A percentile compares a stretch with the other conserved stretches of the same genome.
These are phyloP conservation scores for Hyperopisus bebe DNA, from an alignment of 2,113 vertebrate genomes.

Conservation along the genomic window DNA sequence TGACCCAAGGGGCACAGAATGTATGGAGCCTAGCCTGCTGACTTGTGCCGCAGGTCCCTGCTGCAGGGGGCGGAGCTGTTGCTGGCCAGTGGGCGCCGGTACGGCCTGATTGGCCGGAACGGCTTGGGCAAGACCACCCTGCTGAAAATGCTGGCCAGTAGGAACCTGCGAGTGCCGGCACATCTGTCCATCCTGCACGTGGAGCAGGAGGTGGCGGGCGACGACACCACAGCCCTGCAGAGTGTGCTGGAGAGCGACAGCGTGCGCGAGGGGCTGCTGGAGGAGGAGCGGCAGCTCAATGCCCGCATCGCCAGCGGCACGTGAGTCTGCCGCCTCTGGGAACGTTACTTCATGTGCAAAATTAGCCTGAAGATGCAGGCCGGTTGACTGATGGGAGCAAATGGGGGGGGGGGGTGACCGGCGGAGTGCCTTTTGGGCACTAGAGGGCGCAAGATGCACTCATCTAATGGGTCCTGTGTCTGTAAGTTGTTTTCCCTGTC, in stretches of 20 bases:
- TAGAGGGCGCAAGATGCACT: background rate
- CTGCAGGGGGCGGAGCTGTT: constrained; percentile 85
- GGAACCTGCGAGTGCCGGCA: constrained; percentile 77
- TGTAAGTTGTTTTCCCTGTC: background rate
- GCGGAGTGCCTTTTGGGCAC: background rate
- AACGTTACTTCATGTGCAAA: background rate
- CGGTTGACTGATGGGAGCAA: background rate
- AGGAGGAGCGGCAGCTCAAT: constrained; percentile 70
- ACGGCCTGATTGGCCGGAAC: constrained; percentile 87
- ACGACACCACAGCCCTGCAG: constrained; percentile 79
- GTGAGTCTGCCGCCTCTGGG: constrained; percentile 52
- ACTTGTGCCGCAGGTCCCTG: constrained; percentile 63
- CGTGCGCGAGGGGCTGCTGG: constrained; percentile 71
- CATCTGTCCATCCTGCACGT: constrained; percentile 95
- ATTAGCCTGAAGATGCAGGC: background rate
- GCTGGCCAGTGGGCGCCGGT: constrained; percentile 78
- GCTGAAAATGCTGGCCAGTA: constrained; percentile 90
- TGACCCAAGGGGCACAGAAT: background rate
- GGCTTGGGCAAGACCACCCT: constrained; percentile 92
- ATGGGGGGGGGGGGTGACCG: too few relatives aligned
- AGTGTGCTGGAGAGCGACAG: constrained; percentile 89
- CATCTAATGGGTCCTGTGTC: background rate
- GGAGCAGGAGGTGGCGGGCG: constrained; percentile 93
- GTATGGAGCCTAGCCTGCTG: background rate
- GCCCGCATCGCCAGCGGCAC: constrained; percentile 71